Base-by-base conservation (phyloP, 1,140 invertebrate species). In the Pachypsylla venusta region DNA sequence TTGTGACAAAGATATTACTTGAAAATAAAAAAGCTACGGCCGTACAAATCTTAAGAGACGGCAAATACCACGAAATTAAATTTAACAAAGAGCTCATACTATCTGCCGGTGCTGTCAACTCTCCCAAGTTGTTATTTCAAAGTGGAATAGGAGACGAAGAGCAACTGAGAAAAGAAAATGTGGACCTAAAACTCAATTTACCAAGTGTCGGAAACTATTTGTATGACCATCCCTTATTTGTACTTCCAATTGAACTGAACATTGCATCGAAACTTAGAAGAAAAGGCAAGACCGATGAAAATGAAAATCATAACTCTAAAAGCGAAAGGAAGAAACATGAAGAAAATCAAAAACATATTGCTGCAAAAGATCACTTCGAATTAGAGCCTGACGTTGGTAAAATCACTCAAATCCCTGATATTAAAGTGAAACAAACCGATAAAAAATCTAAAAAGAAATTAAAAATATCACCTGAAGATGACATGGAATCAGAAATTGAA, bases 151-250 rank as follows among this genome's bases (percentile, higher is more conserved):
- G 74, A 13, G 71, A 71, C 0, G 63, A 40, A 14, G 62, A 64
- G 0, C 70, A 75, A 54, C 56, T 75, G 24, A 56, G 58, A 30
- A 20, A 61, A 24, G 16, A 63, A 3, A 64, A 62, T n/a, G 82
- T 86, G 25, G 72, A 76, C 1, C 75, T 82, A 0, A 59, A 83
- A 1, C 75, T 77, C 59, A 80, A 92, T 73, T 74, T 85, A 19
- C 83, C 82, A 0, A 83, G 82, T 0, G 85, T 87, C 1, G 86
- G 86, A 1, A 78, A 80, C 55, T 88, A 88, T 68, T 69, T 88
- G 2, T 84, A 86, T 75, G 86, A 89, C 68, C 87, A 90, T 62
- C 42, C 42, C 42, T 48, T 48, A n/a, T 48, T 48, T 48, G 42
- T 48, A 19, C n/a, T 48, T 48, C 42, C 42, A 19, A 19, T 48